phyloP scores from a whole-genome alignment of 2,888 invertebrate species.

The Eupithecia inturbata region DNA sequence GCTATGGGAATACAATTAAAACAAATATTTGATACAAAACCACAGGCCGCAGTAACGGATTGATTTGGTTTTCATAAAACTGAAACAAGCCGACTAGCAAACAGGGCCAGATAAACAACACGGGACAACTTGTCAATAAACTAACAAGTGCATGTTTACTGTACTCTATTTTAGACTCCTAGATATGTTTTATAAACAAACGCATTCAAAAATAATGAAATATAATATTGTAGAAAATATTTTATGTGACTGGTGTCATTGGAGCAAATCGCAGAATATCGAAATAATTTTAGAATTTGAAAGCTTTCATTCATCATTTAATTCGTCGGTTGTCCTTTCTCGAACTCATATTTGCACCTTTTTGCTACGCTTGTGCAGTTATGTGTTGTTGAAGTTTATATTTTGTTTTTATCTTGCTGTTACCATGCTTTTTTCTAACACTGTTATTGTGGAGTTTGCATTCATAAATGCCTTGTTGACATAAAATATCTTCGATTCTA shows the following conservation, averaged over 20 bases:
- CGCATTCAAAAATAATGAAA: neutral
- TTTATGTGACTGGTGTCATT: too few species aligned
- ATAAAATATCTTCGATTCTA: neutral
- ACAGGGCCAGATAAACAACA: neutral
- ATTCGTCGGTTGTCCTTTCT: neutral
- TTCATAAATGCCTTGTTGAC: neutral
- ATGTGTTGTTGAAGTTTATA: neutral
- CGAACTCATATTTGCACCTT: neutral
- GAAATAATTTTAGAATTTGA: neutral
- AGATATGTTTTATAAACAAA: neutral
- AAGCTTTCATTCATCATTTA: neutral
- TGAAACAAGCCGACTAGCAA: neutral
- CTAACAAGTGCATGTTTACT: neutral
- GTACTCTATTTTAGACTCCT: neutral
- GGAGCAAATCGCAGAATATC: neutral
- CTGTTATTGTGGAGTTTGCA: neutral
- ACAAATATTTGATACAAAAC: slow-evolving; percentile 4
- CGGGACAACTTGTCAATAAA: slow-evolving; percentile 1
- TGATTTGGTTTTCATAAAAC: slow-evolving; percentile 18
- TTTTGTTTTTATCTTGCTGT: too few species aligned
- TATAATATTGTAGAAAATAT: too few species aligned
- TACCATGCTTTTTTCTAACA: neutral
- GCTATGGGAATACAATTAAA: slow-evolving; percentile 7
- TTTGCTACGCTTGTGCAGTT: neutral
- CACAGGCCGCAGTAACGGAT: slow-evolving; percentile 1